Conservation (phyloP, 2,888 invertebrate genomes). For the Patella pellucida region DNA sequence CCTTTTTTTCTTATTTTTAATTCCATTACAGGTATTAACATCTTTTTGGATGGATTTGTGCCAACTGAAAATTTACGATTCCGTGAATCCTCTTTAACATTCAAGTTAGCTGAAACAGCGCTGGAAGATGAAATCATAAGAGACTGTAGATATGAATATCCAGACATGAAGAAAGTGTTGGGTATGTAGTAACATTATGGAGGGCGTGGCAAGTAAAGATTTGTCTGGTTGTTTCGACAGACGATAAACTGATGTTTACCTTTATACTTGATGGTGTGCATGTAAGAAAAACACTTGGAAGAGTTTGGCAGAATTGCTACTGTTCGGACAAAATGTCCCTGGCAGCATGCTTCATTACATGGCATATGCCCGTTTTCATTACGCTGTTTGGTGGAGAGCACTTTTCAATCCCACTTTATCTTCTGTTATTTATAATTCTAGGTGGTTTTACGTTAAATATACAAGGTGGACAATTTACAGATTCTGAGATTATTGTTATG, state of each 20-base stretch:
- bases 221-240: no score
- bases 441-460: constrained; percentile 80
- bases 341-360: no score
- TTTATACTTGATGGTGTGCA: no score
- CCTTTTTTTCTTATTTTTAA: no score
- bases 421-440: constrained; percentile 31
- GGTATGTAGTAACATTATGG: constrained; percentile 55
- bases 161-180: constrained; percentile 83
- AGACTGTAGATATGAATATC: constrained; percentile 96
- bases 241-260: no score
- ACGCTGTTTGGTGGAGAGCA: no score
- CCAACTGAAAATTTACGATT: constrained; percentile 99
- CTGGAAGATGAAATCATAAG: constrained; percentile 97
- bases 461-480: constrained; percentile 93
- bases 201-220: no score
- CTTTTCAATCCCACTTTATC: neutral
- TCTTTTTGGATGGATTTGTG: constrained; percentile 98
- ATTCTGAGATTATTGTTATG: constrained; percentile 98
- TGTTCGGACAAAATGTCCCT: no score
- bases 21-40: constrained; percentile 84
- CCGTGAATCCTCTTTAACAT: constrained; percentile 95
- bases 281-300: no score
- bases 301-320: no score
- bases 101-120: constrained; percentile 98
- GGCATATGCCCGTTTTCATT: no score